Conservation (phyloP, 2,113 vertebrate genomes). For the Todiramphus chloris region DNA sequence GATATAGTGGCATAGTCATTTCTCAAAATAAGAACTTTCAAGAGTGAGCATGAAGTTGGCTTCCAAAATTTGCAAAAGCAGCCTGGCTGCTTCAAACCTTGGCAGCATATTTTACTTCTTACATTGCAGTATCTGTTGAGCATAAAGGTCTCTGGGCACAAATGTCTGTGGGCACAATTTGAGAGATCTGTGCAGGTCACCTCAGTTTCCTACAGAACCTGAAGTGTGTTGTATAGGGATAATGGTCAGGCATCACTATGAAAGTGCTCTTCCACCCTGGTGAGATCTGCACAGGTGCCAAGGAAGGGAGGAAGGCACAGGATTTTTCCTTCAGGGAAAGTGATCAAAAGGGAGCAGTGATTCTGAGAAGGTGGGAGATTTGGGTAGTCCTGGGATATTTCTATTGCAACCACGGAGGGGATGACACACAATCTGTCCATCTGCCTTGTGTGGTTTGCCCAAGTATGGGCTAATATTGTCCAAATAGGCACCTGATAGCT, state of each 20-base stretch:
- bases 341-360: background rate
- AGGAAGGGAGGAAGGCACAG: background rate
- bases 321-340: background rate
- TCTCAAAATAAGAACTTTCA: background rate
- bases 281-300: background rate
- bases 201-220: background rate
- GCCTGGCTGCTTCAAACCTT: background rate
- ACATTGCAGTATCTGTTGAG: background rate
- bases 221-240: rapidly evolving
- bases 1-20: background rate
- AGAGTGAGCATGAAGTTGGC: background rate
- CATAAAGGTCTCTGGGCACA: background rate
- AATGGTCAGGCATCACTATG: background rate
- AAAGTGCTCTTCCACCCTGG: background rate
- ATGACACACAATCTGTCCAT: background rate
- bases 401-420: background rate
- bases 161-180: background rate
- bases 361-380: background rate
- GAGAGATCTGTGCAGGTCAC: background rate
- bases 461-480: background rate
- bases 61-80: background rate
- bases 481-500: background rate
- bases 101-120: background rate
- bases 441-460: background rate
- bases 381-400: background rate